Conservation (phyloP, 1,140 invertebrate genomes). For the Tetramorium alpestre region DNA sequence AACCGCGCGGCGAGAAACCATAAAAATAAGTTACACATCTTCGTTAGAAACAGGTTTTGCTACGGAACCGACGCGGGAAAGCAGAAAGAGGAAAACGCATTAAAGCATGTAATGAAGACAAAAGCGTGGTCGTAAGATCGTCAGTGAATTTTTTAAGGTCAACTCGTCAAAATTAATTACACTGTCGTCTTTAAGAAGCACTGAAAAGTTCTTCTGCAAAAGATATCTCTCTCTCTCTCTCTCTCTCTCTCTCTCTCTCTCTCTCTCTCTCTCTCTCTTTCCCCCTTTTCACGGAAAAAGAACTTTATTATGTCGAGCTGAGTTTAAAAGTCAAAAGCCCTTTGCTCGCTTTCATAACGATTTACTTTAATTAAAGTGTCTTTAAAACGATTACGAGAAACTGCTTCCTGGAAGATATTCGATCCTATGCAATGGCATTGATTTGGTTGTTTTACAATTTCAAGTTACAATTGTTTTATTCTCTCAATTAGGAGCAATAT, state of each 20-base stretch:
- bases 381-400: constrained; percentile 45
- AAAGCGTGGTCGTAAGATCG: constrained; percentile 22
- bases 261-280: not conserved
- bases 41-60: constrained; percentile 42
- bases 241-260: not conserved
- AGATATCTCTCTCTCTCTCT: constrained; percentile 19
- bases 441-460: constrained; percentile 27
- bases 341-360: constrained; percentile 46
- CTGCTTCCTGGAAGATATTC: constrained; percentile 18
- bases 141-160: constrained; percentile 43
- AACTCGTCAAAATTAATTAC: constrained; percentile 58
- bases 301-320: constrained; percentile 36
- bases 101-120: constrained; percentile 45
- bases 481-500: constrained; percentile 26
- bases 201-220: constrained; percentile 38
- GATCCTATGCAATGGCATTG: constrained; percentile 2
- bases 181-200: constrained; percentile 37
- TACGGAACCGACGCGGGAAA: constrained; percentile 7
- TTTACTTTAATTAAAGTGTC: constrained; percentile 56
- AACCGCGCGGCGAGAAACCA: not conserved
- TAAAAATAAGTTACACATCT: constrained; percentile 49
- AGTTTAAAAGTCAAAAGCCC: constrained; percentile 50
- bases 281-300: not conserved
- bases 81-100: constrained; percentile 17
- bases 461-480: constrained; percentile 16